Evolutionary conservation across 2,888 invertebrate species (phyloP).

Genomic region (Loripinus fragilis): DNA sequence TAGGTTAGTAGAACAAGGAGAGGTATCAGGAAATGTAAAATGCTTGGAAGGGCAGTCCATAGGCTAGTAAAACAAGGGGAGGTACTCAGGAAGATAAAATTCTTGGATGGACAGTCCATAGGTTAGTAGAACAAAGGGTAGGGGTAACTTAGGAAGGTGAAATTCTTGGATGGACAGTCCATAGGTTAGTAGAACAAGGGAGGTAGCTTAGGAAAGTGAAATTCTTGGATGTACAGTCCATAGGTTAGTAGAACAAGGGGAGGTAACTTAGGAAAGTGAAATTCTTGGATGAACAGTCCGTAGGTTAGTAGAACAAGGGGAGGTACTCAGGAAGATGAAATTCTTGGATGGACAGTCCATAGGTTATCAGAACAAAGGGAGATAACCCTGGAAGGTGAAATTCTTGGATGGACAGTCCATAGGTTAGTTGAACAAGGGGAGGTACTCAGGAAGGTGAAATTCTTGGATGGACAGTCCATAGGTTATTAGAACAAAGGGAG

Average conservation of each 20-base stretch:
- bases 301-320: constrained; percentile 82
- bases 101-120: no score
- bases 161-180: constrained; percentile 93
- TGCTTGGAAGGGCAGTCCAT: no score
- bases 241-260: no score
- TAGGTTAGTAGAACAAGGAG: no score
- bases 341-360: constrained; percentile 95
- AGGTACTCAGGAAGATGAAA: constrained; percentile 84
- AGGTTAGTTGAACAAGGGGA: constrained; percentile 83
- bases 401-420: no score
- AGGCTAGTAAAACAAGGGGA: no score
- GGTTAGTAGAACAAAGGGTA: constrained; percentile 81
- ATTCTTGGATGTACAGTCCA: no score
- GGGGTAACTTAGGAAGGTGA: constrained; percentile 84
- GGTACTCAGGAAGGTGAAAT: constrained; percentile 84
- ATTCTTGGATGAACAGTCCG: no score
- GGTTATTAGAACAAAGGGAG: constrained; percentile 85
- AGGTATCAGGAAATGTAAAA: no score
- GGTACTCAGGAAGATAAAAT: no score
- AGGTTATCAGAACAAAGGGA: constrained; percentile 85
- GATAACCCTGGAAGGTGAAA: constrained; percentile 84
- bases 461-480: constrained; percentile 94
- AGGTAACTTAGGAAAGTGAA: no score
- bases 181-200: constrained; percentile 88
- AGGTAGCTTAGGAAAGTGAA: no score